These are phyloP conservation scores for Cyaniris semiargus DNA, from an alignment of 2,888 invertebrate species.

Conservation along the genomic window DNA sequence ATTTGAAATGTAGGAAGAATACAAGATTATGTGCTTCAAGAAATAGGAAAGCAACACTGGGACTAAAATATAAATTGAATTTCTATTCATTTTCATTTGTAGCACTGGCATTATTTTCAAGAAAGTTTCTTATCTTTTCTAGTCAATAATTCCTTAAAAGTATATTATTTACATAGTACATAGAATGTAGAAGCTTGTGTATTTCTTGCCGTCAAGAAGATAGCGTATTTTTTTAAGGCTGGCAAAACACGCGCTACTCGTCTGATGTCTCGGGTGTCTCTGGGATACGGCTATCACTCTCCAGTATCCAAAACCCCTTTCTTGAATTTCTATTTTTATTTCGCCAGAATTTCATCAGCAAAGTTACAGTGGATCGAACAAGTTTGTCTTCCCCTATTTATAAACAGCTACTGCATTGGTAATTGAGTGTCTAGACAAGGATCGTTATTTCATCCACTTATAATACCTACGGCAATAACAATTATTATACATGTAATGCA, in stretches of 20 bases:
- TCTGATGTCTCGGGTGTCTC: not conserved
- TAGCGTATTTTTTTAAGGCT: not conserved
- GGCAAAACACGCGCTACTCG: not conserved
- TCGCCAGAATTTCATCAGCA: conserved; percentile 1
- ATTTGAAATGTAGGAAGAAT: conserved; percentile 17
- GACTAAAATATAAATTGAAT: not conserved
- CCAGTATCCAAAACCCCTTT: no score
- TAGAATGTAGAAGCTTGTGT: not conserved
- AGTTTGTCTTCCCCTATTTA: conserved; percentile 4
- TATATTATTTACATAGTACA: not conserved
- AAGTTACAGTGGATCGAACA: not conserved
- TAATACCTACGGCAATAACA: conserved; percentile 22
- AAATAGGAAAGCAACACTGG: not conserved
- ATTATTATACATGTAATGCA: conserved; percentile 29
- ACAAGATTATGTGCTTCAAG: not conserved
- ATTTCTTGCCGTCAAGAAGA: not conserved
- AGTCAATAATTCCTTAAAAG: not conserved
- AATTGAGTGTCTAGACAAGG: conserved; percentile 20
- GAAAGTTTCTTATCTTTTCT: not conserved
- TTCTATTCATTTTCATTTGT: not conserved
- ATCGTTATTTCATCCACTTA: conserved; percentile 21
- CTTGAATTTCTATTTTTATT: not conserved
- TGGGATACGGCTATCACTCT: not conserved
- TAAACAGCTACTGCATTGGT: conserved; percentile 5
- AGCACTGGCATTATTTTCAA: not conserved